Base-by-base conservation (phyloP, 2,888 invertebrate genomes). In the Xylota sylvarum region DNA sequence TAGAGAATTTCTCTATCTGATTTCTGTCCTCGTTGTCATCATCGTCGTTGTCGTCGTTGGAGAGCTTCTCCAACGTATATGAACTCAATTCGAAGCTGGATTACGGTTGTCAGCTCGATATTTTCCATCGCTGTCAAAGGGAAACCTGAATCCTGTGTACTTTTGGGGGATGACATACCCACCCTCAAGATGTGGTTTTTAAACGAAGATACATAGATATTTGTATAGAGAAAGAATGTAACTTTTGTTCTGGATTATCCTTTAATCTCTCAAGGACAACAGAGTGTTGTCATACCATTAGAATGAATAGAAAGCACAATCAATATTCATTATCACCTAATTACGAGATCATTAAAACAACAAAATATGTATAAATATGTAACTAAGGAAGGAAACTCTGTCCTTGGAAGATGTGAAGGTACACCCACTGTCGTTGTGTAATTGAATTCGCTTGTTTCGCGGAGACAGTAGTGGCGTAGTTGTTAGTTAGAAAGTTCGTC, bases 391-490 rank as follows among this genome's bases (percentile, higher is more conserved):
- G 19, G 58, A 65, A 62, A 65, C 81, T 52, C 56, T 19, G 69
- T 82, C 62, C 69, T 70, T 82, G 56, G 55, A 62, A 58, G 77
- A 77, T 82, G 50, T 69, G 40, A 43, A 32, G 62, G 27, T 55
- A 40, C 77, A 65, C 35, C 67, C 55, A 56, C 62, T 56, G 78
- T 50, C 64, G 82, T 55, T 86, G 86, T 86, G 82, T 86, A 87
- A 87, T 87, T 87, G 87, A 87, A 87, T 87, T 87, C 87, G 70
- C 87, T 87, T 87, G 87, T 87, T 87, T 87, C 87, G 83, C 83
- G 87, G 79, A 83, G 83, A 60, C 58, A 78, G 46, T 87, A 50
- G 56, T 56, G 83, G 82, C 70, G 55, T 46, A 69, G 82, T 65
- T 83, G 77, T 74, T 79, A 77, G 86, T 86, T 86, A 46, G 82